Evolutionary conservation across 2,113 vertebrate genomes (phyloP).

Genomic region (Podarcis raffonei): DNA sequence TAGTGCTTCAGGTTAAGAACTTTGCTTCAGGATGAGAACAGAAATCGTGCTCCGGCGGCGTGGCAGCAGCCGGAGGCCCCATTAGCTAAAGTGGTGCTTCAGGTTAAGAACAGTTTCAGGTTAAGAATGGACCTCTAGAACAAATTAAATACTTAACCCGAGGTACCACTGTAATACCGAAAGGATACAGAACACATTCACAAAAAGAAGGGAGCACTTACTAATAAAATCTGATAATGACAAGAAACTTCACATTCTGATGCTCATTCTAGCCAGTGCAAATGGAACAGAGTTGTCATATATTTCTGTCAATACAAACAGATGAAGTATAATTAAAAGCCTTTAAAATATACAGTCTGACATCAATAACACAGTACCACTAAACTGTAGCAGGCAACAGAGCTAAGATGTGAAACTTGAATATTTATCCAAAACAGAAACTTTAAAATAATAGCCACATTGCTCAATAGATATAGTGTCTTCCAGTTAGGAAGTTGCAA

Average conservation of each 20-base stretch:
- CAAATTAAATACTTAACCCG: no score
- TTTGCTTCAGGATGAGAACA: no score
- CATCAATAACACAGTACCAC: neutral
- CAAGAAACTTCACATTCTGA: neutral
- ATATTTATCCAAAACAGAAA: neutral
- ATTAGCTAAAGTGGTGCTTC: no score
- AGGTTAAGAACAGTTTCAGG: no score
- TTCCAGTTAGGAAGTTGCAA: neutral
- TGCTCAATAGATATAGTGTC: neutral
- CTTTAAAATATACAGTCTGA: neutral
- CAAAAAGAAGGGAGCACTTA: no score
- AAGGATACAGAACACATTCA: neutral
- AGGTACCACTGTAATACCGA: neutral
- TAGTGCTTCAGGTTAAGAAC: no score
- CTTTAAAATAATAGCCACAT: neutral
- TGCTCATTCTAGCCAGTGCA: neutral
- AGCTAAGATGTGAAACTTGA: neutral
- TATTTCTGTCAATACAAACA: neutral
- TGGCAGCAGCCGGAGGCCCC: no score
- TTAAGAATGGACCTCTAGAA: no score
- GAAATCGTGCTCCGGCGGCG: no score
- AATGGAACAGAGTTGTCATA: neutral
- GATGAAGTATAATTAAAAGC: neutral
- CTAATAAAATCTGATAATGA: neutral
- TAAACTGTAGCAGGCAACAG: neutral